These are phyloP conservation scores for Oceanites oceanicus DNA, from an alignment of 2,113 vertebrate species.

Conservation along the genomic window DNA sequence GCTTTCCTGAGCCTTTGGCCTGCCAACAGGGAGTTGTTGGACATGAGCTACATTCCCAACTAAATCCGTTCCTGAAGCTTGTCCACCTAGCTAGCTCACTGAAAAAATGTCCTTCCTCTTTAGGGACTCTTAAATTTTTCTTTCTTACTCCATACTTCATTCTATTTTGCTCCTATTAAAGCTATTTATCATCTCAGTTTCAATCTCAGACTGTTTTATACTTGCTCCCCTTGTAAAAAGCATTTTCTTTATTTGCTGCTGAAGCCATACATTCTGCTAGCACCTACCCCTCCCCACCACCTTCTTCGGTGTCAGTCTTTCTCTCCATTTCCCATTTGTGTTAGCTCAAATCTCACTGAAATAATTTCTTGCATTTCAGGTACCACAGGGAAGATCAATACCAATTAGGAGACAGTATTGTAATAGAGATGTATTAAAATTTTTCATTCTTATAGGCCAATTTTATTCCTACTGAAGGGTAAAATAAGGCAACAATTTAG, in stretches of 20 bases:
- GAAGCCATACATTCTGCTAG: background rate
- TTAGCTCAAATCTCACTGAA: slow-evolving; percentile 1
- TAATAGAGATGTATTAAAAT: slow-evolving; percentile 41
- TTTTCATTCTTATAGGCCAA: slow-evolving; percentile 25
- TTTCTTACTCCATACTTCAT: background rate
- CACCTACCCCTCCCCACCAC: background rate
- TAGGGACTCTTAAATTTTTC: background rate
- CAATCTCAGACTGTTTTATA: background rate
- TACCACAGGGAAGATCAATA: slow-evolving; percentile 51
- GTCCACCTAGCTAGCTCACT: background rate
- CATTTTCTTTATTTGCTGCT: background rate
- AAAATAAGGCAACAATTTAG: slow-evolving; percentile 54
- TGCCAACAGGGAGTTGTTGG: slow-evolving; percentile 16
- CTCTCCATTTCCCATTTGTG: background rate
- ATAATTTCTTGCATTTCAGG: slow-evolving; percentile 10
- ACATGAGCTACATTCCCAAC: background rate
- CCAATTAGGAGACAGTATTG: background rate
- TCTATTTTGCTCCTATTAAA: background rate
- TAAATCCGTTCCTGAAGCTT: background rate
- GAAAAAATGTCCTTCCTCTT: background rate
- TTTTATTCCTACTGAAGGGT: slow-evolving; percentile 44
- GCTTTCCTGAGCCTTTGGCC: slow-evolving; percentile 11
- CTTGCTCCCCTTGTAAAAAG: background rate
- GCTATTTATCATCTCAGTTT: background rate
- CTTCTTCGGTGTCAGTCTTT: background rate